These are phyloP conservation scores for Cyclargus thomasi DNA, from an alignment of 1,140 invertebrate genomes.

Conservation along the genomic window DNA sequence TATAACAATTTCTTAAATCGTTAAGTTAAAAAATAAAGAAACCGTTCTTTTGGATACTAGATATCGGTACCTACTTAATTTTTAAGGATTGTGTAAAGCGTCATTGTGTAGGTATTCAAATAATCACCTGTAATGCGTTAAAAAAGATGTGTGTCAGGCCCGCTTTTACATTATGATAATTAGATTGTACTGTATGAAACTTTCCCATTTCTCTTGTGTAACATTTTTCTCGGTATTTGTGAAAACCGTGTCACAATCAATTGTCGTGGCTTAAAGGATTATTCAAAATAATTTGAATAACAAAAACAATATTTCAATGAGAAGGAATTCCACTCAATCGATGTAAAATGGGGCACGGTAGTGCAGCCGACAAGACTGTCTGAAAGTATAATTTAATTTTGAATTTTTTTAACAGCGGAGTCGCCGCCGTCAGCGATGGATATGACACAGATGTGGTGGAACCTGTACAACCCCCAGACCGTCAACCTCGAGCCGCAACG, in stretches of 20 bases:
- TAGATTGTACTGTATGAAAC: slow-evolving; percentile 3
- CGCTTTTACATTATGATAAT: slow-evolving; percentile 1
- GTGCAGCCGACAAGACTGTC: not conserved
- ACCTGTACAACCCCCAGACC: slow-evolving; percentile 79
- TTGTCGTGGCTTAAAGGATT: not conserved
- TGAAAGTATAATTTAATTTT: not conserved
- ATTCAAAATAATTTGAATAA: not conserved
- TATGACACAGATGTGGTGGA: slow-evolving; percentile 75
- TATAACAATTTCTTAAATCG: too few relatives aligned
- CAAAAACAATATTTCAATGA: too few relatives aligned
- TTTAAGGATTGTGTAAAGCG: not conserved
- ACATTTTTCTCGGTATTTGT: slow-evolving; percentile 1
- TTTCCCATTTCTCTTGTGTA: not conserved
- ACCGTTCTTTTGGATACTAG: too few relatives aligned
- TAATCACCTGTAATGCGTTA: not conserved
- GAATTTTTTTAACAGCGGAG: not conserved
- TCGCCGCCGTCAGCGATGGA: slow-evolving; percentile 79
- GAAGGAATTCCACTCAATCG: too few relatives aligned
- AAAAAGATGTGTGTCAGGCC: not conserved
- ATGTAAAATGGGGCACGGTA: not conserved
- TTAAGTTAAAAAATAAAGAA: too few relatives aligned
- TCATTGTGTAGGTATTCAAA: slow-evolving; percentile 1
- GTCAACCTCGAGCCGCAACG: slow-evolving; percentile 73
- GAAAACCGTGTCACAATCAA: slow-evolving; percentile 3
- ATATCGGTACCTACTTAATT: not conserved